Evolutionary conservation across 2,113 vertebrate genomes (phyloP).

Genomic region (Mystacornis crossleyi): DNA sequence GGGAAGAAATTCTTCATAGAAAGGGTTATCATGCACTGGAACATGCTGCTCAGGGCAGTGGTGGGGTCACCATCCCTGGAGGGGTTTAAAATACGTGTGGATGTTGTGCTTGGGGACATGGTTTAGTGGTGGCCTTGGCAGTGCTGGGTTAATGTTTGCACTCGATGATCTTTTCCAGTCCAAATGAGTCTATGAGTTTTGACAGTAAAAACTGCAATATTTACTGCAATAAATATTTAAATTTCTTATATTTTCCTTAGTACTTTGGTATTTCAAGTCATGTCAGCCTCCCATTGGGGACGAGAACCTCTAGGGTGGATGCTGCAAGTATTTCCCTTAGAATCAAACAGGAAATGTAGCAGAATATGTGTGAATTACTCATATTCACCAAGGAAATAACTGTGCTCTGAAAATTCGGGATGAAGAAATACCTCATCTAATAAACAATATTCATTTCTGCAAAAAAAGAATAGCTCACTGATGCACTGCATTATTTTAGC

Average conservation of each 20-base stretch:
- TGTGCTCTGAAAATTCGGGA: background rate
- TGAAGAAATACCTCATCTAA: background rate
- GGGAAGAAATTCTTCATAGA: background rate
- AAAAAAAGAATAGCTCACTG: background rate
- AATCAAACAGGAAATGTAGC: background rate
- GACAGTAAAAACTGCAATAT: background rate
- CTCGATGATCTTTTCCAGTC: background rate
- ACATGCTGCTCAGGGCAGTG: background rate
- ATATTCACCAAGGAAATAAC: background rate
- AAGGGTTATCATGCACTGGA: background rate
- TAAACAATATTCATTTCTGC: background rate
- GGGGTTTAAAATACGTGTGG: background rate
- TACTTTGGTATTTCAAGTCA: background rate
- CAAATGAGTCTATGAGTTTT: background rate
- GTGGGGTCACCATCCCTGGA: background rate
- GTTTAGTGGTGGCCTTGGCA: background rate
- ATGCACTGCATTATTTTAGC: background rate
- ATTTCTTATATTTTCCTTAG: background rate
- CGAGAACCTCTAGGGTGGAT: background rate
- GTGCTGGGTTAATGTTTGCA: background rate
- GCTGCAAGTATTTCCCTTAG: background rate
- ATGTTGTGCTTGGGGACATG: background rate
- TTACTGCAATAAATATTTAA: too few species aligned
- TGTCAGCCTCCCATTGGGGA: background rate
- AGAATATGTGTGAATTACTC: background rate